Percentiles rank a stretch among this genome's conserved stretches.
Conservation (phyloP, 2,888 invertebrate species). For the Clistopyga incitator region DNA sequence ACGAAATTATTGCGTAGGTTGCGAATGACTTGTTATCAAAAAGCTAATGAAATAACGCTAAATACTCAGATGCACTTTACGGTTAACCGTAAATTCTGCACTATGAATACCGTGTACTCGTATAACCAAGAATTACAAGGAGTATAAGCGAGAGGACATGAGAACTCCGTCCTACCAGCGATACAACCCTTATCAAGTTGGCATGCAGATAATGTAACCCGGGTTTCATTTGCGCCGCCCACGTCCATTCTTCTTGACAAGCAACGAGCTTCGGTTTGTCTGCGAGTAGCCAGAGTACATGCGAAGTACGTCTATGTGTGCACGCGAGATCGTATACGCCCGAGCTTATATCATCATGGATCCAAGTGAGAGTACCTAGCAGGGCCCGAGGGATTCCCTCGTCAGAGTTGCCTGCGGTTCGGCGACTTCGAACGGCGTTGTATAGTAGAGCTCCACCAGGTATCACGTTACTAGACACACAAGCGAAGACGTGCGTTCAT, state of each 20-base stretch:
- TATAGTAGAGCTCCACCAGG: slow-evolving; percentile 41
- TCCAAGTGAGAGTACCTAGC: slow-evolving; percentile 51
- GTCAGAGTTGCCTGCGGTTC: slow-evolving; percentile 53
- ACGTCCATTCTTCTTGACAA: slow-evolving; percentile 67
- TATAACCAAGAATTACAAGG: slow-evolving; percentile 4
- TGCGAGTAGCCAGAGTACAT: slow-evolving; percentile 28
- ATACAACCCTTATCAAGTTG: slow-evolving; percentile 66
- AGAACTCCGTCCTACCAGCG: slow-evolving; percentile 23
- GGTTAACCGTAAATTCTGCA: not conserved
- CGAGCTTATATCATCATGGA: slow-evolving; percentile 62
- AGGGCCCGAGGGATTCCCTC: slow-evolving; percentile 58
- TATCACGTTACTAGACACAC: slow-evolving; percentile 61
- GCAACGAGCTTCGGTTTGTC: slow-evolving; percentile 57
- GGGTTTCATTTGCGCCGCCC: slow-evolving; percentile 66
- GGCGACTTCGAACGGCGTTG: slow-evolving; percentile 46
- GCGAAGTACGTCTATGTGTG: slow-evolving; percentile 13
- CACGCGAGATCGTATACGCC: slow-evolving; percentile 43
- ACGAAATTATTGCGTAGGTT: not conserved
- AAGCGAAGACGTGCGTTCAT: slow-evolving; percentile 30
- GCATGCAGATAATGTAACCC: slow-evolving; percentile 69
- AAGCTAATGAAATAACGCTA: not conserved
- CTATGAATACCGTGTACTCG: too few relatives aligned
- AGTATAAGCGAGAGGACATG: slow-evolving; percentile 24
- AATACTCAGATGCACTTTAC: not conserved
- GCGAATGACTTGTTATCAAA: not conserved